Percentiles rank a stretch among this genome's conserved stretches.
phyloP scores from a whole-genome alignment of 2,113 vertebrate species.

The Genyomyrus donnyi region DNA sequence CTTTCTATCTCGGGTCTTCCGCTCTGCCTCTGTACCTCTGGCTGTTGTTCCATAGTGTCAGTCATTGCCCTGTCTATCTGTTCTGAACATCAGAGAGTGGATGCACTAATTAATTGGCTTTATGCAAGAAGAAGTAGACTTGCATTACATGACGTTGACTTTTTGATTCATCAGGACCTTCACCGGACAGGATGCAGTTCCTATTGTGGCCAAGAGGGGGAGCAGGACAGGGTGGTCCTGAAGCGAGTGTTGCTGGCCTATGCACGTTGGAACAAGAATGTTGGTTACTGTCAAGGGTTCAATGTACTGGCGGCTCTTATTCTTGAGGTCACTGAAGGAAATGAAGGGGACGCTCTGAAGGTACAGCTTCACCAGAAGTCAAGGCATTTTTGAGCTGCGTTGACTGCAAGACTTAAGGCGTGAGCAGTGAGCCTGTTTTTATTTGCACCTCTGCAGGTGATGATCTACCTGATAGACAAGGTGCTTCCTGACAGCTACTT shows the following conservation, averaged over 20 bases:
- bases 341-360: conserved; percentile 80
- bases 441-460: conserved; percentile 66
- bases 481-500: conserved; percentile 97
- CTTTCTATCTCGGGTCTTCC: background rate
- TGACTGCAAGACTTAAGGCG: no score
- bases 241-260: conserved; percentile 78
- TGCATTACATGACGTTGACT: background rate
- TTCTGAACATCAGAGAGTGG: background rate
- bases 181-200: conserved; percentile 82
- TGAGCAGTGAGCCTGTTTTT: background rate
- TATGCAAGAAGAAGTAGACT: background rate
- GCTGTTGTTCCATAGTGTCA: background rate
- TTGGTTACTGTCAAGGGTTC: conserved; percentile 85
- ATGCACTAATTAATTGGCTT: background rate
- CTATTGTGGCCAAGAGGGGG: conserved; percentile 81
- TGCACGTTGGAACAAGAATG: conserved; percentile 80
- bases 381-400: background rate
- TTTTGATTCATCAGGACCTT: conserved; percentile 57
- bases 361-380: conserved; percentile 40
- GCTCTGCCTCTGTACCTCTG: background rate
- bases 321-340: conserved; percentile 78
- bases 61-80: background rate
- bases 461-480: conserved; percentile 98
- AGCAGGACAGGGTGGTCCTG: conserved; percentile 77
- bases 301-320: conserved; percentile 82